Conservation (phyloP, 2,888 invertebrate genomes). For the Orthosia incerta region DNA sequence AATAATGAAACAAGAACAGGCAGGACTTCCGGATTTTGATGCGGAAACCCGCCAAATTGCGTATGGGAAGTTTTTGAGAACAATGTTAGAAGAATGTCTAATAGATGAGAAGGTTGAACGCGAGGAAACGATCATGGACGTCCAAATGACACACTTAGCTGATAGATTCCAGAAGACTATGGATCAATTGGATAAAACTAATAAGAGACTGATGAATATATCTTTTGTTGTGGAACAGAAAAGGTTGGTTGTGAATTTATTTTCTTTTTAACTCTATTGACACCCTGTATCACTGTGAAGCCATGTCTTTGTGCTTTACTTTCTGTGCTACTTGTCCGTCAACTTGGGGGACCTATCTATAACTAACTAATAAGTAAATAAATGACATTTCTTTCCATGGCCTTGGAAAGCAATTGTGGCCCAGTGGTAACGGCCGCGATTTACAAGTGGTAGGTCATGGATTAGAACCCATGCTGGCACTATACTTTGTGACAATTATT, state of each 20-base stretch:
- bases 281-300: no score
- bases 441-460: no score
- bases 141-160: slow-evolving; percentile 85
- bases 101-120: slow-evolving; percentile 84
- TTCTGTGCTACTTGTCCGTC: no score
- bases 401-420: no score
- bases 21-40: slow-evolving; percentile 76
- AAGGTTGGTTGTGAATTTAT: slow-evolving; percentile 72
- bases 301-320: no score
- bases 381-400: no score
- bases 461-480: no score
- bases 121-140: slow-evolving; percentile 84
- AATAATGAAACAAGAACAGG: slow-evolving; percentile 71
- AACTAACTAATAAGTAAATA: no score
- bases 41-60: slow-evolving; percentile 78
- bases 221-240: slow-evolving; percentile 87
- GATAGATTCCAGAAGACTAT: slow-evolving; percentile 86
- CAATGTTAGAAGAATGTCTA: slow-evolving; percentile 83
- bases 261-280: background rate
- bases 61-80: slow-evolving; percentile 81
- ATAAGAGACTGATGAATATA: slow-evolving; percentile 85
- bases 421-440: no score
- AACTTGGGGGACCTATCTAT: no score
- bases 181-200: slow-evolving; percentile 86
- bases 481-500: no score